A percentile compares a stretch with the other conserved stretches of the same genome.
These are phyloP conservation scores for Lottia scabra DNA, from an alignment of 2,888 invertebrate genomes.

Conservation along the genomic window DNA sequence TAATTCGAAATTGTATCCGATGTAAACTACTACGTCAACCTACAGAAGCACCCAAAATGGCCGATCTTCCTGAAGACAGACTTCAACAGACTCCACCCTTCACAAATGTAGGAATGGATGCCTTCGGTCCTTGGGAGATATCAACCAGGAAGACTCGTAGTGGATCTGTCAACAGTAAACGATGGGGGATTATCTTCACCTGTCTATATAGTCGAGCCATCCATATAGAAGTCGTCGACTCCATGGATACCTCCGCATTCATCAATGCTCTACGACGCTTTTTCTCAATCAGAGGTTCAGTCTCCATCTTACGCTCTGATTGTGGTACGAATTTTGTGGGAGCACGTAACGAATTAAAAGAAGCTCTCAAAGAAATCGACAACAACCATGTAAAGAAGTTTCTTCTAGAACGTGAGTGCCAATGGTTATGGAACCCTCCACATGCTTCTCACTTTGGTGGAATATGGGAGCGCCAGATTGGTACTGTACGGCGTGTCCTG, in stretches of 20 bases:
- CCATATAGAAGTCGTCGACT: slow-evolving; percentile 11
- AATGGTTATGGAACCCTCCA: not conserved
- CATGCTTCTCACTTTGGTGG: not conserved
- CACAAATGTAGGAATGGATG: too few relatives aligned
- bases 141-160: not conserved
- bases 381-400: not conserved
- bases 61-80: slow-evolving; percentile 8
- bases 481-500: not conserved
- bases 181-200: slow-evolving; percentile 14
- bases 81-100: not conserved
- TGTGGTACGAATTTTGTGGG: slow-evolving; percentile 15
- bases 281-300: not conserved
- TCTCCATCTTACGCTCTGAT: slow-evolving; percentile 5
- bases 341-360: not conserved
- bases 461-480: not conserved
- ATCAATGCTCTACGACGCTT: slow-evolving; percentile 15
- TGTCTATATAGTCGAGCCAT: slow-evolving; percentile 12
- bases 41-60: not conserved
- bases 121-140: slow-evolving; percentile 3
- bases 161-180: not conserved
- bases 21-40: not conserved
- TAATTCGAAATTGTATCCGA: not conserved
- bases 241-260: slow-evolving; percentile 11
- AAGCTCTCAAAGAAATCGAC: not conserved
- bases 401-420: not conserved